Conservation (phyloP, 2,113 vertebrate genomes). For the Sula dactylatra region DNA sequence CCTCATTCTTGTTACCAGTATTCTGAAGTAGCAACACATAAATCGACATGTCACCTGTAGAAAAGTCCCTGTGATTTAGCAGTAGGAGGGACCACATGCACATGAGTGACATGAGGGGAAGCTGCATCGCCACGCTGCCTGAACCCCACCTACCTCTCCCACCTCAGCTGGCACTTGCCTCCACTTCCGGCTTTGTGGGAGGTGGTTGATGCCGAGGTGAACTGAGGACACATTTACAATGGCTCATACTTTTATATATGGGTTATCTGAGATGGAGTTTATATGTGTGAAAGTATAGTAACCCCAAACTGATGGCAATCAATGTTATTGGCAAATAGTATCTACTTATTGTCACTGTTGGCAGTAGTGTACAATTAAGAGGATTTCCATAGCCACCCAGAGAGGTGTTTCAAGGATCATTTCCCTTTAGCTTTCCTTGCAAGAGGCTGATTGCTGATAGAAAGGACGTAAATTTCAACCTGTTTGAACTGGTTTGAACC, state of each 20-base stretch:
- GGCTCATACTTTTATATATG: neutral
- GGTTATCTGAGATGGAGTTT: neutral
- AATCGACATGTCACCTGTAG: neutral
- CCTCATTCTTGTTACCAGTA: neutral
- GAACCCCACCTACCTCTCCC: neutral
- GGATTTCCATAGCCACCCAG: conserved; percentile 39
- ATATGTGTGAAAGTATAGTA: neutral
- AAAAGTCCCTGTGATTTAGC: neutral
- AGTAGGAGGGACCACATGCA: neutral
- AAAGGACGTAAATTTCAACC: neutral
- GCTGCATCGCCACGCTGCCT: rapidly evolving
- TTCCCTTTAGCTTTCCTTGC: conserved; percentile 51
- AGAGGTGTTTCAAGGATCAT: conserved; percentile 61
- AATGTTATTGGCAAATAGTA: neutral
- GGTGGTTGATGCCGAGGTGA: neutral
- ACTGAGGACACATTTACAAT: neutral
- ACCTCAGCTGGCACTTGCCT: neutral
- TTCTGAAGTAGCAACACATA: neutral
- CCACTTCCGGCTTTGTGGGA: neutral
- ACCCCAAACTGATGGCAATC: neutral
- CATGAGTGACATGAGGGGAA: rapidly evolving
- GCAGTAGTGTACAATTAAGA: neutral
- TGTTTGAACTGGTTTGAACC: neutral
- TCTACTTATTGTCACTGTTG: neutral
- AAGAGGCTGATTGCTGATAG: conserved; percentile 51